These are phyloP conservation scores for Brachionus koreanus DNA, from an alignment of 1,140 invertebrate species.

Conservation along the genomic window DNA sequence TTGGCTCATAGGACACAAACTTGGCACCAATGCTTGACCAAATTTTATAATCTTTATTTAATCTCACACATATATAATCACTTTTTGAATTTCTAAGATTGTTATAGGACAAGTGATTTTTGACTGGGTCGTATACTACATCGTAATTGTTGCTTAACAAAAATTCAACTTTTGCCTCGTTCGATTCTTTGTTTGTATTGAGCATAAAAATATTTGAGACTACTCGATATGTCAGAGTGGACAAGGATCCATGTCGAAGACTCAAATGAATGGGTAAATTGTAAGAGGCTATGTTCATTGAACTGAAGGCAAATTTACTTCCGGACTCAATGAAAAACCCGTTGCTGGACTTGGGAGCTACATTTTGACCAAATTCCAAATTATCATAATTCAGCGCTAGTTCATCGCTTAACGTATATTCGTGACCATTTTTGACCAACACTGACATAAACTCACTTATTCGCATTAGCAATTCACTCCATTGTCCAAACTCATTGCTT, in stretches of 20 bases:
- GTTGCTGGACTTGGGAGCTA: neutral
- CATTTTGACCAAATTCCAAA: neutral
- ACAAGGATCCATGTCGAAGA: neutral
- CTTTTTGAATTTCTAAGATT: constrained; percentile 1
- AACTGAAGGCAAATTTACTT: neutral
- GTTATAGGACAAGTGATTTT: neutral
- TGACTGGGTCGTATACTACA: neutral
- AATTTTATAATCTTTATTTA: neutral
- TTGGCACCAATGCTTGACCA: neutral
- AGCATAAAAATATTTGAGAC: neutral
- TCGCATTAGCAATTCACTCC: neutral
- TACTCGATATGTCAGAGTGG: neutral
- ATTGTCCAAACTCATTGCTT: neutral
- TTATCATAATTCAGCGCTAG: neutral
- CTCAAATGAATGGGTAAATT: neutral
- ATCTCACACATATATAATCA: neutral
- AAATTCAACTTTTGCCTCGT: neutral
- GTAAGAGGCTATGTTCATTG: neutral
- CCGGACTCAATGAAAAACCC: neutral
- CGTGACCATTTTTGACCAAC: neutral
- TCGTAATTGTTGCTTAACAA: neutral
- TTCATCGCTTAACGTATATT: neutral
- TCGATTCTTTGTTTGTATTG: neutral
- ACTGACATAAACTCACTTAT: neutral
- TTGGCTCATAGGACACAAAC: neutral